Evolutionary conservation across 2,113 vertebrate genomes (phyloP).

Genomic region (Heliornis fulica): DNA sequence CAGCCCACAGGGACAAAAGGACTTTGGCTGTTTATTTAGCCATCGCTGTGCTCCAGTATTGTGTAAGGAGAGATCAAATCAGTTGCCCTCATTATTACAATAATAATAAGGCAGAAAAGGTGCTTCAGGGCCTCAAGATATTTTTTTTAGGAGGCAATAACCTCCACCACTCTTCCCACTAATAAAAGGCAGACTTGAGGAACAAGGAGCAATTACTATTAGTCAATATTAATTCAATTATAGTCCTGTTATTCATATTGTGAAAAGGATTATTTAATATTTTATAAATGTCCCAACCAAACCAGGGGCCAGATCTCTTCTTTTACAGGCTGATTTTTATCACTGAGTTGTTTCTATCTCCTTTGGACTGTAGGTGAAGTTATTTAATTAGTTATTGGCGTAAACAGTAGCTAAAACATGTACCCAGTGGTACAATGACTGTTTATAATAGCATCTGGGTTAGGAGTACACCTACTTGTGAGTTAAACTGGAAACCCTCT

Average conservation of each 20-base stretch:
- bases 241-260: slow-evolving; percentile 69
- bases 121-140: slow-evolving; percentile 75
- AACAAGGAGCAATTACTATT: slow-evolving; percentile 78
- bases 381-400: slow-evolving; percentile 45
- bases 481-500: background rate
- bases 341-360: background rate
- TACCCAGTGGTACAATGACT: background rate
- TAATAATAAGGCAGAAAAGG: slow-evolving; percentile 89
- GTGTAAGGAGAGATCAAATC: slow-evolving; percentile 94
- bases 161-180: slow-evolving; percentile 55
- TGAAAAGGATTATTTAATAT: slow-evolving; percentile 58
- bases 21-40: slow-evolving; percentile 93
- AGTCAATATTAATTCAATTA: slow-evolving; percentile 84
- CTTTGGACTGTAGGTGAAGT: background rate
- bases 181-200: slow-evolving; percentile 58
- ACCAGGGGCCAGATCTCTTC: background rate
- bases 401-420: background rate
- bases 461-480: background rate
- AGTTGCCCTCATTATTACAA: slow-evolving; percentile 90
- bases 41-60: slow-evolving; percentile 81
- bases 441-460: background rate
- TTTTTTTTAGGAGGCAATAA: slow-evolving; percentile 71
- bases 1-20: slow-evolving; percentile 92
- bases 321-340: slow-evolving; percentile 22
- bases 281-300: slow-evolving; percentile 31